Evolutionary conservation across 2,113 vertebrate genomes (phyloP).

Genomic region (Mesembrinibis cayennensis): DNA sequence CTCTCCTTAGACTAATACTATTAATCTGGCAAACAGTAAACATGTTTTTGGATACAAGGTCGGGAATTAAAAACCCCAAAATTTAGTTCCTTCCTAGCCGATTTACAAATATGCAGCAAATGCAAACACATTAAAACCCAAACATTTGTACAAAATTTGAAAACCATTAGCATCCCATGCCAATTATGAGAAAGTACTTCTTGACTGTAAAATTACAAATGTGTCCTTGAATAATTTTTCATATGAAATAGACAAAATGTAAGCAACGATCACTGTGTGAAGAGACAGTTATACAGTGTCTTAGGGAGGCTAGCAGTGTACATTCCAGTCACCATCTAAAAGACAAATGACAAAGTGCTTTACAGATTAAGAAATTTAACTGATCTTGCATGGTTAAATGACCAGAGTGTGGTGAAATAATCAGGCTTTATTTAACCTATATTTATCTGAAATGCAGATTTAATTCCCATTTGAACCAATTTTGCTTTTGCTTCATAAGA

Average conservation of each 20-base stretch:
- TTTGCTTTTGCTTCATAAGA: not conserved
- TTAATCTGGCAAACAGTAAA: conserved; percentile 18
- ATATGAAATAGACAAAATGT: not conserved
- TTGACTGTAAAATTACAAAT: conserved; percentile 21
- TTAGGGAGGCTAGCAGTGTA: conserved; percentile 51
- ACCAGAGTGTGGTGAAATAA: not conserved
- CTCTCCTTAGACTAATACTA: not conserved
- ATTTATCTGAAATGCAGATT: conserved; percentile 1
- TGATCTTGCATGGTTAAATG: not conserved
- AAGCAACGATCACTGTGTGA: not conserved
- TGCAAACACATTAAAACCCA: conserved; percentile 43
- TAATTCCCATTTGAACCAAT: not conserved
- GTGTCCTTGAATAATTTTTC: not conserved
- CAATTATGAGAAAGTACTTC: conserved; percentile 41
- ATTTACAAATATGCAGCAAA: conserved; percentile 60
- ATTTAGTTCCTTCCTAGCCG: not conserved
- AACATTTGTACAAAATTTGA: conserved; percentile 33
- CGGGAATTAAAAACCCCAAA: not conserved
- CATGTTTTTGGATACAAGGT: conserved; percentile 49
- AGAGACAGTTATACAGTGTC: not conserved
- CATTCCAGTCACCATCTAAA: conserved; percentile 53
- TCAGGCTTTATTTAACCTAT: not conserved
- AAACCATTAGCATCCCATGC: conserved; percentile 43
- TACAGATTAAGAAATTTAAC: conserved; percentile 8
- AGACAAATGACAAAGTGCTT: conserved; percentile 56